Base-by-base conservation (phyloP, 2,113 vertebrate species). In the Brachypteracias leptosomus region DNA sequence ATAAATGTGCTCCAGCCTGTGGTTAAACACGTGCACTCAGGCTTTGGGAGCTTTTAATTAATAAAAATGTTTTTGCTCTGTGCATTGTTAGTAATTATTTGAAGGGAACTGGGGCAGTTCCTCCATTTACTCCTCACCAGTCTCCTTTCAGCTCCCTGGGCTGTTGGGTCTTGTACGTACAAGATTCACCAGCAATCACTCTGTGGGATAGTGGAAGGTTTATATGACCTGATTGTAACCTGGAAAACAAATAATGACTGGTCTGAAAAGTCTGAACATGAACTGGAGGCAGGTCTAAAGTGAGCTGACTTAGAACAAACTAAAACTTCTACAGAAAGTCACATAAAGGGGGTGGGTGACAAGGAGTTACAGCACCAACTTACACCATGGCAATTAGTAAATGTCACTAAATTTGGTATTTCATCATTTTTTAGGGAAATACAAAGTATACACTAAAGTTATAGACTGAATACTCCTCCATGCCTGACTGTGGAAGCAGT, bases 321-420 rank as follows among this genome's bases (percentile, higher is more conserved):
- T 9, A 5, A 15, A 65, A 13, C 24, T 9, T 13, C 10, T 18
- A 5, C 21, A 35, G 74, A 57, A 24, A 14, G 8, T 5, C 63
- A 1, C 4, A 66, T 7, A 6, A 15, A 36, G 35, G 67, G 16
- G 79, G 5, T 8, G 58, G 22, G 11, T n/a, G 66, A 6, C 10
- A 6, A 11, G 1, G 25, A 22, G 62, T 21, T 46, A 6, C 49
- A 71, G 84, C 72, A 44, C 13, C 17, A 12, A 4, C 26, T 35
- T 10, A 7, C 11, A 42, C 42, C 8, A 0, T 0, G 4, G 36
- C 61, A 40, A 1, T 16, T 14, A 13, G 8, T 33, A 36, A 54
- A 59, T 29, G 47, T 5, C 12, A 20, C 1, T 0, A 29, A 22
- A 19, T 1, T 0, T 21, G 55, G 35, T 9, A 26, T 33, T 55